A percentile compares a stretch with the other conserved stretches of the same genome.
Conservation (phyloP, 2,797 vertebrate species). For the Lateolabrax maculatus region DNA sequence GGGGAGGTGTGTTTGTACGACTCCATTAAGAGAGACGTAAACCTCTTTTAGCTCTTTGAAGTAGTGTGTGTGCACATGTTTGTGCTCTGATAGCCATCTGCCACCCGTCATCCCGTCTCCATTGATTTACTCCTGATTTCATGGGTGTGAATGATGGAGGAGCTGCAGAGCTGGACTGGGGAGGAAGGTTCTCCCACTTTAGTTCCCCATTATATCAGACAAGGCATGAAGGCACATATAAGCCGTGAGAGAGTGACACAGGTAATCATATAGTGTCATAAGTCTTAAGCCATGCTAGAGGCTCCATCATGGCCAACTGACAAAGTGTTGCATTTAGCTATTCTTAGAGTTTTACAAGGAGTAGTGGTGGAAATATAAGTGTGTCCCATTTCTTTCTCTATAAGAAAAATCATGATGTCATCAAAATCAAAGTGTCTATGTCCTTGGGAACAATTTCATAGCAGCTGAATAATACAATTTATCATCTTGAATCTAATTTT, state of each 20-base stretch:
- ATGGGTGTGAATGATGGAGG: conserved; percentile 52
- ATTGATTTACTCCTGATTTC: conserved; percentile 70
- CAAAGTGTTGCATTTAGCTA: too few relatives aligned
- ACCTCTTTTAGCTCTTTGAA: conserved; percentile 35
- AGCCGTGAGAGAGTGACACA: neutral
- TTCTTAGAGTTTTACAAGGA: neutral
- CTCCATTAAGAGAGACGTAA: conserved; percentile 39
- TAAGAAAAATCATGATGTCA: too few relatives aligned
- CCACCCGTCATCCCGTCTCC: conserved; percentile 48
- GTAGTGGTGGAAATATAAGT: neutral
- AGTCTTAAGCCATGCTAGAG: neutral
- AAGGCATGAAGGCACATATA: neutral
- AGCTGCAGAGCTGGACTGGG: conserved; percentile 28
- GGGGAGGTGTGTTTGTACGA: conserved; percentile 2
- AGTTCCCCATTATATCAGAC: neutral
- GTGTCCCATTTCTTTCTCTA: neutral
- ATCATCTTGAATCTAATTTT: neutral
- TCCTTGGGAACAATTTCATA: neutral
- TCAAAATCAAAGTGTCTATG: too few relatives aligned
- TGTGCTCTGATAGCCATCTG: conserved; percentile 61
- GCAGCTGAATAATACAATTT: neutral
- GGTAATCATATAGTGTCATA: neutral
- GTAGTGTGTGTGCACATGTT: conserved; percentile 19
- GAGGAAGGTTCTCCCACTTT: neutral
- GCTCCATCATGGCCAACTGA: neutral